phyloP scores from a whole-genome alignment of 1,140 invertebrate species.

The Tribolium madens region DNA sequence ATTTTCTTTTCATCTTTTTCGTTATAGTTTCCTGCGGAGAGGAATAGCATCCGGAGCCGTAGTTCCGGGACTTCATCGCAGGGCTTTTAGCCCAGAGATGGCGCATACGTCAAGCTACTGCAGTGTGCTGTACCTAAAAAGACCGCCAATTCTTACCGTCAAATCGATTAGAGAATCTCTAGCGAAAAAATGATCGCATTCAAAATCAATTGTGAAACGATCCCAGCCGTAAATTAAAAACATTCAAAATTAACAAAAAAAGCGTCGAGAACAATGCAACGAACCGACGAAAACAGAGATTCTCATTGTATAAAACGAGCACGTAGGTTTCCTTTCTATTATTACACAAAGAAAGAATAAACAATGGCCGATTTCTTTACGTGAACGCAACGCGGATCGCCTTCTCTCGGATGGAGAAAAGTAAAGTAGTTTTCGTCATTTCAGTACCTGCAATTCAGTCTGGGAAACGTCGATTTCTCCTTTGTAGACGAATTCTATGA shows the following conservation, averaged over 20 bases:
- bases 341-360: conserved; percentile 49
- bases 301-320: conserved; percentile 46
- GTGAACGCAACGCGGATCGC: conserved; percentile 34
- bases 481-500: conserved; percentile 86
- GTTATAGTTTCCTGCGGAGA: not conserved
- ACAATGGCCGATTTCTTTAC: conserved; percentile 50
- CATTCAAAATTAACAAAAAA: conserved; percentile 12
- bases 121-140: not conserved
- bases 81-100: not conserved
- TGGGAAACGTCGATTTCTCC: conserved; percentile 85
- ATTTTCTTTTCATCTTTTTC: not conserved
- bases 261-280: conserved; percentile 8
- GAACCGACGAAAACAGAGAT: conserved; percentile 33
- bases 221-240: conserved; percentile 29
- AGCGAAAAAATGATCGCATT: not conserved
- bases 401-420: conserved; percentile 12
- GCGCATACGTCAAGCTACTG: not conserved
- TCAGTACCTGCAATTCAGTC: conserved; percentile 78
- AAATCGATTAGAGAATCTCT: not conserved
- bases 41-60: not conserved
- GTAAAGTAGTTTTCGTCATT: conserved; percentile 40
- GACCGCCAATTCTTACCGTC: not conserved
- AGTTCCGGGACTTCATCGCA: not conserved
- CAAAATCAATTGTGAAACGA: not conserved
- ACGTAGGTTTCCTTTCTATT: conserved; percentile 50